phyloP scores from a whole-genome alignment of 2,888 invertebrate species.

The Polyommatus icarus region DNA sequence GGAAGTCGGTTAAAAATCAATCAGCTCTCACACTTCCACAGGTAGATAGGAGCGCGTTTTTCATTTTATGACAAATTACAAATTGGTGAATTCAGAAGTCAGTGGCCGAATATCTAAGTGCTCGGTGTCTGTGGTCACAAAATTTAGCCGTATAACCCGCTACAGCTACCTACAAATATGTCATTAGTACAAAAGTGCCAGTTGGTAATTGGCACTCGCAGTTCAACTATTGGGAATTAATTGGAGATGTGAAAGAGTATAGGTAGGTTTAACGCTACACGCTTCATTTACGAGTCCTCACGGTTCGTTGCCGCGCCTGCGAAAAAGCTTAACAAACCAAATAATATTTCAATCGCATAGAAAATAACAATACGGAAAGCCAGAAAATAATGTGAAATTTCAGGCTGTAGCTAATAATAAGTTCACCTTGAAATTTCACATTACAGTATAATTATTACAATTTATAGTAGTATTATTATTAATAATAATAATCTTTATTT shows the following conservation, averaged over 20 bases:
- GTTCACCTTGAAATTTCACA: background rate
- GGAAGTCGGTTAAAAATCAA: too few species aligned
- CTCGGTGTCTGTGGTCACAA: too few species aligned
- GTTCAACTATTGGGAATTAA: conserved; percentile 14
- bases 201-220: background rate
- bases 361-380: conserved; percentile 2
- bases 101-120: too few species aligned
- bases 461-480: too few species aligned
- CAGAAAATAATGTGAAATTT: background rate
- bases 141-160: background rate
- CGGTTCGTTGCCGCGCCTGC: conserved; percentile 25
- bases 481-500: too few species aligned
- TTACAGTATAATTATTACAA: too few species aligned
- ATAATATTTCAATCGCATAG: conserved; percentile 23
- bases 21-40: too few species aligned
- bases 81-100: too few species aligned
- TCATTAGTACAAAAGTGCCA: background rate
- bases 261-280: conserved; percentile 26
- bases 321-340: conserved; percentile 31
- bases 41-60: too few species aligned
- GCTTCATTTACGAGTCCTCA: conserved; percentile 25
- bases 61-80: too few species aligned
- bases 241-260: conserved; percentile 27
- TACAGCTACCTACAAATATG: background rate
- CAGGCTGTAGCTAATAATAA: background rate